Evolutionary conservation across 1,140 invertebrate genomes (phyloP).

Genomic region (Episyrphus balteatus): DNA sequence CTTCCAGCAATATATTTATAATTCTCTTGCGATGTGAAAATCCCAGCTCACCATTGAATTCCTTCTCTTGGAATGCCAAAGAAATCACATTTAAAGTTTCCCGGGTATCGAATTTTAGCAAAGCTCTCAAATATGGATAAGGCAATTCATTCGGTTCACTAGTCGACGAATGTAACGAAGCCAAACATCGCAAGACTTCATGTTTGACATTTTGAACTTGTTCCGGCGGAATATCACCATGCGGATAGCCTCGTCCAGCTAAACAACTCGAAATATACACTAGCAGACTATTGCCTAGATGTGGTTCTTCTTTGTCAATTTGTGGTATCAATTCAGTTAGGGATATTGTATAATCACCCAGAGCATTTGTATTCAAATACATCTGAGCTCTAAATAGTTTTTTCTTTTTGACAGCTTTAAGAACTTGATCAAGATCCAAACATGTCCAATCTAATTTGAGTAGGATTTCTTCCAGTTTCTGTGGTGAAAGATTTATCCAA

Average conservation of each 20-base stretch:
- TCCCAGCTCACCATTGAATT: conserved; percentile 62
- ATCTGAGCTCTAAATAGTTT: conserved; percentile 79
- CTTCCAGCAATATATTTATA: conserved; percentile 67
- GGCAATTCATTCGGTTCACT: conserved; percentile 53
- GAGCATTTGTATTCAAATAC: conserved; percentile 76
- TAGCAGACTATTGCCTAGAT: conserved; percentile 79
- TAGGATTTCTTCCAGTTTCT: conserved; percentile 66
- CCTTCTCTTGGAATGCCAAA: conserved; percentile 77
- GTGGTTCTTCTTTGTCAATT: conserved; percentile 36
- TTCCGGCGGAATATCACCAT: conserved; percentile 66
- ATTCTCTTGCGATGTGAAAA: conserved; percentile 63
- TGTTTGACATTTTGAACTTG: conserved; percentile 60
- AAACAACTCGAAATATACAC: conserved; percentile 91
- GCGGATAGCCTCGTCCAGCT: conserved; percentile 80
- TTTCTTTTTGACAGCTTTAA: conserved; percentile 67
- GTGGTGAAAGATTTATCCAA: conserved; percentile 41
- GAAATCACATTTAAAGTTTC: conserved; percentile 85
- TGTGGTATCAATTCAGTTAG: conserved; percentile 64
- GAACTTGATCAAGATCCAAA: conserved; percentile 78
- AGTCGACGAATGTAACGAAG: conserved; percentile 57
- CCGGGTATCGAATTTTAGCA: conserved; percentile 75
- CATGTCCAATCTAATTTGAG: conserved; percentile 72
- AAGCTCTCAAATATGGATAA: conserved; percentile 69
- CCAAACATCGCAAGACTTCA: conserved; percentile 53
- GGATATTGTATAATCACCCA: conserved; percentile 73